phyloP scores from a whole-genome alignment of 1,140 invertebrate genomes.

The Tetranychus cinnabarinus region DNA sequence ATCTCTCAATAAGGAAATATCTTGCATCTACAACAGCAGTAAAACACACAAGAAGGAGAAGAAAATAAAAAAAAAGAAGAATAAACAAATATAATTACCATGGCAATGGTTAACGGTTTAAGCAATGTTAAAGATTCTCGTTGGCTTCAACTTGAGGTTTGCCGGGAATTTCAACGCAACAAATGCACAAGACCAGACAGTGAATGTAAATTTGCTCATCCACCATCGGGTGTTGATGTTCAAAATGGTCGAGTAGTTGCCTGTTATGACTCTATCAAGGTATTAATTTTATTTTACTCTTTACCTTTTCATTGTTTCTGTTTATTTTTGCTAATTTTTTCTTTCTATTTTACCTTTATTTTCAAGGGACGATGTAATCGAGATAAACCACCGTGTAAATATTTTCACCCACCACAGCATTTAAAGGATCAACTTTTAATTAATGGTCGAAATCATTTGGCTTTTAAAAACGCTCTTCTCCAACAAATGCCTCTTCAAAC shows the following conservation, averaged over 20 bases:
- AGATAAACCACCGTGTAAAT: slow-evolving; percentile 99
- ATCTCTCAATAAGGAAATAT: too few relatives aligned
- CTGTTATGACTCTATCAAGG: slow-evolving; percentile 99
- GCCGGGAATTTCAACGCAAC: slow-evolving; percentile 96
- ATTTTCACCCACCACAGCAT: slow-evolving; percentile 98
- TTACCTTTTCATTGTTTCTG: too few relatives aligned
- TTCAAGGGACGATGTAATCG: slow-evolving; percentile 91
- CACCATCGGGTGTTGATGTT: slow-evolving; percentile 93
- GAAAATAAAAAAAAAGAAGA: too few relatives aligned
- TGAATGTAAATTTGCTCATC: slow-evolving; percentile 98
- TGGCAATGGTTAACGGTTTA: neutral
- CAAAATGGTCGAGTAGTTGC: slow-evolving; percentile 98
- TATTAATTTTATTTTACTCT: slow-evolving; percentile 27
- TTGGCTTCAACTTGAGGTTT: slow-evolving; percentile 98
- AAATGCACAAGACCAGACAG: slow-evolving; percentile 95
- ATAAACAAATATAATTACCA: neutral
- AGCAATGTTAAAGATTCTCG: slow-evolving; percentile 63
- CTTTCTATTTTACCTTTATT: slow-evolving; percentile 11
- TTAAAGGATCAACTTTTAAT: slow-evolving; percentile 97
- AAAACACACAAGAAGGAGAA: too few relatives aligned
- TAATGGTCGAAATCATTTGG: slow-evolving; percentile 96
- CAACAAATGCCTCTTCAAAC: slow-evolving; percentile 80
- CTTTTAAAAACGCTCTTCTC: slow-evolving; percentile 84
- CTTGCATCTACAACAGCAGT: too few relatives aligned
- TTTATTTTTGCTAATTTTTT: too few relatives aligned